Conservation (phyloP, 2,888 invertebrate genomes). For the Tenthredo scrophulariae region DNA sequence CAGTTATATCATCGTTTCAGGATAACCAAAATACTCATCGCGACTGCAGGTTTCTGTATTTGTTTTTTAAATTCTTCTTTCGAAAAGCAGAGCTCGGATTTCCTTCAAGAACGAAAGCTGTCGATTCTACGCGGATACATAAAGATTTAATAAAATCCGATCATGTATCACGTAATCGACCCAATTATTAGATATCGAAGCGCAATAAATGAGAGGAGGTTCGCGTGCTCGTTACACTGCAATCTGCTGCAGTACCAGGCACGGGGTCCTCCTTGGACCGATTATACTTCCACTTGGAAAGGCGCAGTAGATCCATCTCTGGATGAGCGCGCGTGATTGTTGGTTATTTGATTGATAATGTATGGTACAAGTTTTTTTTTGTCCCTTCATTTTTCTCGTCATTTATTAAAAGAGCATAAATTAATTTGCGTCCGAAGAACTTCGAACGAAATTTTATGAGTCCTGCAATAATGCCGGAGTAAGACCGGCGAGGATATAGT, state of each 20-base stretch:
- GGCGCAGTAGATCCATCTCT: background rate
- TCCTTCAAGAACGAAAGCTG: background rate
- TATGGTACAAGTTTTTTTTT: background rate
- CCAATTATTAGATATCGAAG: slow-evolving; percentile 21
- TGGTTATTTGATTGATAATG: background rate
- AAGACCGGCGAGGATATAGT: background rate
- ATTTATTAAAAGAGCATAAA: background rate
- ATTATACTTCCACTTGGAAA: slow-evolving; percentile 24
- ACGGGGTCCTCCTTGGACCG: slow-evolving; percentile 5
- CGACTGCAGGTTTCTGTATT: background rate
- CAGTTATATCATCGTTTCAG: background rate
- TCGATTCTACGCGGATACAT: background rate
- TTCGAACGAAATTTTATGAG: background rate
- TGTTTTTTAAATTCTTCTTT: background rate
- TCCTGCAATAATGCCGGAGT: background rate
- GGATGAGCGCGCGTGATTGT: background rate
- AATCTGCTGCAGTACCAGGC: slow-evolving; percentile 30
- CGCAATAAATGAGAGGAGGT: background rate
- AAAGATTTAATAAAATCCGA: background rate
- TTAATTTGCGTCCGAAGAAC: background rate
- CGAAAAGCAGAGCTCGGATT: background rate
- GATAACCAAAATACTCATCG: background rate
- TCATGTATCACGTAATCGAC: background rate
- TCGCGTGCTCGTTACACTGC: slow-evolving; percentile 37
- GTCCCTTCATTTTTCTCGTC: background rate